These are phyloP conservation scores for Masticophis lateralis DNA, from an alignment of 2,797 vertebrate species.

Conservation along the genomic window DNA sequence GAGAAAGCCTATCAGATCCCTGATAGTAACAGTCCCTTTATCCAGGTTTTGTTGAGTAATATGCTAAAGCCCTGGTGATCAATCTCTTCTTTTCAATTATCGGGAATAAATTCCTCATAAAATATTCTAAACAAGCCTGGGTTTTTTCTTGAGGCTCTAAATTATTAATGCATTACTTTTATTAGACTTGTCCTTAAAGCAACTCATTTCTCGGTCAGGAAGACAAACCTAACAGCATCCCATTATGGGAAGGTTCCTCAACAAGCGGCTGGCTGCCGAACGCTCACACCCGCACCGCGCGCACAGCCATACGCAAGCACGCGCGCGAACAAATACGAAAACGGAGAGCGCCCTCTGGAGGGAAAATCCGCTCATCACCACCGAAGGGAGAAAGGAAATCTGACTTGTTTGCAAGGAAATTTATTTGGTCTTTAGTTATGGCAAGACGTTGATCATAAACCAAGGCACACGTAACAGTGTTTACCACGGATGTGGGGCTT, in stretches of 20 bases:
- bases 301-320: constrained; percentile 33
- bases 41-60: constrained; percentile 62
- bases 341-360: constrained; percentile 71
- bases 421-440: neutral
- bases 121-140: constrained; percentile 59
- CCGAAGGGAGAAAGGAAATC: neutral
- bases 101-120: constrained; percentile 59
- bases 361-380: constrained; percentile 50
- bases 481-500: neutral
- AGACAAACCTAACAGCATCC: constrained; percentile 17
- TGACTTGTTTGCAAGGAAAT: neutral
- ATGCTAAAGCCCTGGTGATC: constrained; percentile 51
- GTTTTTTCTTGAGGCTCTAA: constrained; percentile 52
- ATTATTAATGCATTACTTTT: constrained; percentile 57
- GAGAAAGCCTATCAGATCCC: constrained; percentile 49
- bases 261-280: neutral
- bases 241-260: neutral
- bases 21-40: constrained; percentile 53
- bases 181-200: constrained; percentile 61
- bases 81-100: constrained; percentile 61
- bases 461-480: neutral
- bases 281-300: neutral
- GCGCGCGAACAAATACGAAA: neutral
- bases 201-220: constrained; percentile 58
- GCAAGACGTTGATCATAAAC: neutral